Evolutionary conservation across 2,888 invertebrate genomes (phyloP), one percentile per base, ranked within the genome.

Genomic region (Penaeus monodon): DNA sequence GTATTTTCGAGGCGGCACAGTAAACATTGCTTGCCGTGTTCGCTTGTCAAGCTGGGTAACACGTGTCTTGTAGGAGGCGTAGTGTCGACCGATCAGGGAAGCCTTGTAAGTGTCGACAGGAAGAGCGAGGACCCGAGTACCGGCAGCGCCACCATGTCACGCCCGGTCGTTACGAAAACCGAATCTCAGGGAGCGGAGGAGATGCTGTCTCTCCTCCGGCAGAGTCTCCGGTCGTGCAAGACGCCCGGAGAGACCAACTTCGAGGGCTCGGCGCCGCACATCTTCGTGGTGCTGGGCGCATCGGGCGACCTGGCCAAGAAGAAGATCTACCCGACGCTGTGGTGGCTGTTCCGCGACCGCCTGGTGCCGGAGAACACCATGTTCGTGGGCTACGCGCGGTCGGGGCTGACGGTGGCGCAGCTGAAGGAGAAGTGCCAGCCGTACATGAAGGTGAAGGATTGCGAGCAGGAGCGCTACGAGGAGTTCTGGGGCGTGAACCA

Each of bases 291-390:
- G 64, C 93, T 97, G 89, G 97, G 97, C 84, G 97, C 96, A 27
- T 96, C 96, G 89, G 99, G 99, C 88, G 99, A 99, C 93, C 94
- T 99, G 91, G 99, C 99, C 0, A 97, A 96, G 92, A 99, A 99
- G 94, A 99, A 99, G 93, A 99, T 99, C 91, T 99, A 99, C 92
- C 99, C 99, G 2, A 99, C 99, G 0, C 94, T 99, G 90, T 99
- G 99, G 99, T 98, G 97, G 95, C 94, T 99, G 65, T 99, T 95
- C 92, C 94, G 98, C 83, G 99, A 99, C 93, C 96, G 96, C 91
- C 94, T 99, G 77, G 93, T 99, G 87, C 99, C 99, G 0, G 94
- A 94, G 89, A 95, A 96, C 81, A 98, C 97, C 0, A 94, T 94
- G 89, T 97, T 99, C 93, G 95, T 97, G 92, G 99, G 99, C 81